A percentile compares a stretch with the other conserved stretches of the same genome.
Evolutionary conservation across 2,113 vertebrate genomes (phyloP).

Genomic region (Ginglymostoma cirratum): DNA sequence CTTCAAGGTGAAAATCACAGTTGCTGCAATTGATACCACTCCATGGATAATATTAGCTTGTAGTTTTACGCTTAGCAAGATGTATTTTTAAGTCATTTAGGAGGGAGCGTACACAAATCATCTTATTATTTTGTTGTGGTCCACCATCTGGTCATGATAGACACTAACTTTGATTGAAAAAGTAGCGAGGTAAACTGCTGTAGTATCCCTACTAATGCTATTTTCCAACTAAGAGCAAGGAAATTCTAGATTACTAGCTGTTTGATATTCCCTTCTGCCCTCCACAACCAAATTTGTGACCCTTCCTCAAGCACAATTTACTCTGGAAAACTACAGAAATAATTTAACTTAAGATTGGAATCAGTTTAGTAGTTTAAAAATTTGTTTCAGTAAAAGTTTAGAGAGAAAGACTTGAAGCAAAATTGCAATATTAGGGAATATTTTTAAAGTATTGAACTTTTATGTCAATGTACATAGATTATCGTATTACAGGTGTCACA

Average conservation of each 20-base stretch:
- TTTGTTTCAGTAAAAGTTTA: background rate
- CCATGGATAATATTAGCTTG: background rate
- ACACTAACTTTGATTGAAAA: background rate
- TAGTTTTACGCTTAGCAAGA: background rate
- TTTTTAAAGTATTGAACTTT: background rate
- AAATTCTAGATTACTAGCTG: background rate
- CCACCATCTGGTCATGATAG: background rate
- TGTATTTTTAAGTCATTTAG: background rate
- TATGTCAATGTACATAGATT: background rate
- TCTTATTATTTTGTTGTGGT: background rate
- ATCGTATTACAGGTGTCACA: background rate
- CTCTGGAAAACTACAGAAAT: background rate
- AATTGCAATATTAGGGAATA: background rate
- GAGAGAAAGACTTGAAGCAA: background rate
- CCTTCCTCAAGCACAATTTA: background rate
- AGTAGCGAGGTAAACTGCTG: background rate
- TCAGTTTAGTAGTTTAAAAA: background rate
- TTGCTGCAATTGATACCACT: background rate
- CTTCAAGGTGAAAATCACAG: background rate
- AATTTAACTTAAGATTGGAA: background rate
- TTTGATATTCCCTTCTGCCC: background rate
- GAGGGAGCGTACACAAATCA: background rate
- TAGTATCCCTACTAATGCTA: background rate
- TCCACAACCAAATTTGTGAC: background rate
- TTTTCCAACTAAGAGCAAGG: background rate